phyloP scores from a whole-genome alignment of 2,888 invertebrate genomes.

The Cryptophagus acutangulus region DNA sequence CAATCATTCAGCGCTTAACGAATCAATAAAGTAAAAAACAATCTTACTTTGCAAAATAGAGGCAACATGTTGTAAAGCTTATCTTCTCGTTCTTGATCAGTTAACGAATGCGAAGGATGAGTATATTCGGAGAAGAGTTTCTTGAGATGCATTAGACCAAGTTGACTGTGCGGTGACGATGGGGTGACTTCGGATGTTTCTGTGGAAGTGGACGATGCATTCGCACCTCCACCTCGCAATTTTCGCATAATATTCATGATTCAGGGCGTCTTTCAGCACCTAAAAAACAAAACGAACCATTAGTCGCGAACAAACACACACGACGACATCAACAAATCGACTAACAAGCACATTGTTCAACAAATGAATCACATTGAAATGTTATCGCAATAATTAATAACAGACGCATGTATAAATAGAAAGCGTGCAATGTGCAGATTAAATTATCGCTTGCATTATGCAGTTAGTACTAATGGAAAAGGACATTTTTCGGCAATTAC shows the following conservation, averaged over 20 bases:
- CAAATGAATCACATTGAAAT: too few species aligned
- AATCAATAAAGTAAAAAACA: too few species aligned
- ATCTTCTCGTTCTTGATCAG: conserved; percentile 80
- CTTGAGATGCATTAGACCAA: conserved; percentile 92
- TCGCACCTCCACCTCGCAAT: conserved; percentile 63
- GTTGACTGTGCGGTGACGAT: conserved; percentile 72
- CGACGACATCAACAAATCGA: too few species aligned
- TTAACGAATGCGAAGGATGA: conserved; percentile 77
- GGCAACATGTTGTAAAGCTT: conserved; percentile 97
- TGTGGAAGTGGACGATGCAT: conserved; percentile 49
- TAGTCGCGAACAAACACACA: too few species aligned
- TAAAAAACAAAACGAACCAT: conserved; percentile 4
- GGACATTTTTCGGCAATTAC: too few species aligned
- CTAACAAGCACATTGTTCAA: too few species aligned
- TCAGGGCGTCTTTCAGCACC: conserved; percentile 11
- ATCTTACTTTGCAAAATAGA: conserved; percentile 91
- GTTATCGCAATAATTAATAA: too few species aligned
- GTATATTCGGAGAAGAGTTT: conserved; percentile 94
- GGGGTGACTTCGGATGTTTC: conserved; percentile 58
- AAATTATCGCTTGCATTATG: too few species aligned
- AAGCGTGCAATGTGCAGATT: too few species aligned
- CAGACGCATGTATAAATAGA: too few species aligned
- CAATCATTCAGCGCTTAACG: too few species aligned
- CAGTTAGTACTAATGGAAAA: too few species aligned
- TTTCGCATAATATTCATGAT: conserved; percentile 90